Base-by-base conservation (phyloP, 1,140 invertebrate species). In the Mercenaria mercenaria region DNA sequence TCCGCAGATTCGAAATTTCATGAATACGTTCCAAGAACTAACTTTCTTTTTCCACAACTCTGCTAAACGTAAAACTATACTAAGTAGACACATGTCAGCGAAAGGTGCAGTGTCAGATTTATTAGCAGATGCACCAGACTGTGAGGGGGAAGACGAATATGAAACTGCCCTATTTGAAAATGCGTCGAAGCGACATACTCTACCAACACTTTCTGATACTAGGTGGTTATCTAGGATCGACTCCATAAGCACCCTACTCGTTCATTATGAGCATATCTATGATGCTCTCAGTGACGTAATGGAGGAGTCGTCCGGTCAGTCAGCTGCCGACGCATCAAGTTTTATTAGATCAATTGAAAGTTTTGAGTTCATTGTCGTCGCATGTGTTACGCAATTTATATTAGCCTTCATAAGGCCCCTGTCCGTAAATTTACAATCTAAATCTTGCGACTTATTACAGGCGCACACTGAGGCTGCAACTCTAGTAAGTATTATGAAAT, bases 221-320 rank as follows among this genome's bases (percentile, higher is more conserved):
- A 34, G 67, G 13, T 72, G 67, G 67, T 6, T 72, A 10, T 41
- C 67, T 18, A 34, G 67, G 13, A 26, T 72, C 39, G 67, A 72
- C 67, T 34, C 67, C 13, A 10, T 72, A 11, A 72, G 10, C 6
- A 23, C 32, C 6, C 67, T 34, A 10, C 13, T 72, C 23, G 67
- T 72, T 11, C 32, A 72, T 72, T 72, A 72, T 72, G 67, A 72
- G 32, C 10, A 72, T 34, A 72, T 72, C 13, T 72, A 72, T 26
- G 67, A 72, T 72, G 67, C 67, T 11, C 67, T 72, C 10, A 34
- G 29, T 37, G 32, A 34, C 32, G 39, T 72, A 41, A 34, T 72
- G 32, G 67, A 72, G 8, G 67, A 72, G 29, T 72, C 67, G 32
- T 72, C 67, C 3, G 67, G 67, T 72, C 67, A 34, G 29, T 72